These are phyloP conservation scores for Montifringilla adamsi DNA, from an alignment of 2,113 vertebrate genomes.

Conservation along the genomic window DNA sequence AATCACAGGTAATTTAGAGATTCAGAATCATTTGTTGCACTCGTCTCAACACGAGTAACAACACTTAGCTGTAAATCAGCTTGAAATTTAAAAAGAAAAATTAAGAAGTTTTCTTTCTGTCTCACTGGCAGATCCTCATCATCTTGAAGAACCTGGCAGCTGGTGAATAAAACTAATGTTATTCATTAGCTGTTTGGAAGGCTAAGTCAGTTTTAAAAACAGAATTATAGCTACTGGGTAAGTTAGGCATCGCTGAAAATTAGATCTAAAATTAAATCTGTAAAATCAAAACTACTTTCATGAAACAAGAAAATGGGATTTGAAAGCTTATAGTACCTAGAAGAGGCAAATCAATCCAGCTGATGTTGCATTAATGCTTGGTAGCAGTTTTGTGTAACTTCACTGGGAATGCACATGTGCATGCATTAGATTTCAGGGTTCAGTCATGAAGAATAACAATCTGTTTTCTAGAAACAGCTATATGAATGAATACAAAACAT, in stretches of 20 bases:
- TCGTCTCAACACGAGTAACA: not conserved
- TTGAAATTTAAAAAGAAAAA: not conserved
- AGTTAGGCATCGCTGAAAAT: not conserved
- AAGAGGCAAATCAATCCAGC: not conserved
- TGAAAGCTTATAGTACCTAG: not conserved
- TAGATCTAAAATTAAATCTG: constrained; percentile 8
- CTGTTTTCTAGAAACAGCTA: not conserved
- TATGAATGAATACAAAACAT: not conserved
- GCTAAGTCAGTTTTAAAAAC: not conserved
- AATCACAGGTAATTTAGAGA: not conserved
- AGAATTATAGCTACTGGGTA: not conserved
- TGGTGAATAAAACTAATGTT: not conserved
- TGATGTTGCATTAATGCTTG: not conserved
- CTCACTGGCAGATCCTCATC: not conserved
- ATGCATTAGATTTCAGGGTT: not conserved
- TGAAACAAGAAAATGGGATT: not conserved
- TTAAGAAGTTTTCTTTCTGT: not conserved
- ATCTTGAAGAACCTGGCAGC: not conserved
- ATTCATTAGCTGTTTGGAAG: not conserved
- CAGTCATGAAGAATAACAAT: not conserved
- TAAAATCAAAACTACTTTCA: not conserved
- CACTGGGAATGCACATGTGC: not conserved
- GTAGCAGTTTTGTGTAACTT: not conserved
- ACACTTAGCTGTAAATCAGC: not conserved
- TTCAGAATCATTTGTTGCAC: not conserved